Conservation (phyloP, 2,113 vertebrate species). For the Platichthys stellatus region DNA sequence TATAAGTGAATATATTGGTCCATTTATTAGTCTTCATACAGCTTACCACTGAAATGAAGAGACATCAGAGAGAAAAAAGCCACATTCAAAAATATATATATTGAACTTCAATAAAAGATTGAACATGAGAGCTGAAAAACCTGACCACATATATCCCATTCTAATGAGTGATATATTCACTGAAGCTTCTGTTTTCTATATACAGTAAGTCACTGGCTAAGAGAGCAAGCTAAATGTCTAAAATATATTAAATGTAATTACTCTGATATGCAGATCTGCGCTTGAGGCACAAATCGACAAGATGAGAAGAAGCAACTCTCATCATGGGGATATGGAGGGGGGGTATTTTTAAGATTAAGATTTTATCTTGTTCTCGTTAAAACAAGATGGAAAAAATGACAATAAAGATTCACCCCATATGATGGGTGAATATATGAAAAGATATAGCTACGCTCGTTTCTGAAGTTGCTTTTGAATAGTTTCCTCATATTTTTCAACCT, state of each 20-base stretch:
- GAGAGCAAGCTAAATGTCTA: conserved; percentile 11
- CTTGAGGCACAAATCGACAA: conserved; percentile 7
- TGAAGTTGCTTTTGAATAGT: not conserved
- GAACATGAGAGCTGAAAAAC: not conserved
- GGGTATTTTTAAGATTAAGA: not conserved
- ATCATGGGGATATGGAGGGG: not conserved
- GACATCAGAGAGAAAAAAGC: not conserved
- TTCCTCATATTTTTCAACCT: too few species aligned
- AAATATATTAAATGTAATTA: conserved; percentile 24
- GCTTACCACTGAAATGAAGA: not conserved
- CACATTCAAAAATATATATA: not conserved
- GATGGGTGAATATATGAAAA: not conserved
- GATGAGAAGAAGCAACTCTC: not conserved
- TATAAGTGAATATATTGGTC: not conserved
- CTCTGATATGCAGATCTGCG: conserved; percentile 9
- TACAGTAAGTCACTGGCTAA: conserved; percentile 1
- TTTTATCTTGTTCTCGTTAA: not conserved
- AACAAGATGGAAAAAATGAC: not conserved
- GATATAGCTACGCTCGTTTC: not conserved
- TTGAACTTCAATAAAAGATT: not conserved
- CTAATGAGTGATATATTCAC: not conserved
- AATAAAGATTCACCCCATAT: not conserved
- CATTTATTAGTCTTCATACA: not conserved
- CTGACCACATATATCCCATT: not conserved
- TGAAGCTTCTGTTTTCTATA: not conserved